These are phyloP conservation scores for Lycophotia porphyrea DNA, from an alignment of 2,888 invertebrate species.

Conservation along the genomic window DNA sequence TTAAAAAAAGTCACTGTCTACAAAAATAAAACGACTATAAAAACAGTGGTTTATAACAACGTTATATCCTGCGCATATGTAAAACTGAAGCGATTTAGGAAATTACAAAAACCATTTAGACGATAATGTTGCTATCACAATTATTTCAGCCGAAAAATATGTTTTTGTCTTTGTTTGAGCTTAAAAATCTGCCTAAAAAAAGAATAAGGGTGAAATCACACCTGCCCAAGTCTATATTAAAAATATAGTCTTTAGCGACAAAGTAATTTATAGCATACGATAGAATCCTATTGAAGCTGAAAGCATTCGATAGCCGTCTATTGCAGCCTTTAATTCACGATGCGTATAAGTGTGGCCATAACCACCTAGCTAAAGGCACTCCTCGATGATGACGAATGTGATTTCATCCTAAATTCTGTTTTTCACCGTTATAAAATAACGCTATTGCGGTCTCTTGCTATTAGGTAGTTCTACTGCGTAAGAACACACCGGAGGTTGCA, in stretches of 20 bases:
- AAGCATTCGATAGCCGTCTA: no score
- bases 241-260: no score
- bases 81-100: slow-evolving; percentile 36
- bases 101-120: slow-evolving; percentile 27
- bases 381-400: neutral
- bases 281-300: neutral
- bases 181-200: slow-evolving; percentile 17
- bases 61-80: slow-evolving; percentile 63
- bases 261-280: no score
- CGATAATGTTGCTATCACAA: slow-evolving; percentile 42
- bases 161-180: neutral
- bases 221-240: no score
- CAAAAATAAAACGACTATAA: slow-evolving; percentile 74
- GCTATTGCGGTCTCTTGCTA: neutral
- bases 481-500: neutral
- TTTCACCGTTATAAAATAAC: neutral
- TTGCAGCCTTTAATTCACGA: neutral
- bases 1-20: slow-evolving; percentile 73
- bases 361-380: no score
- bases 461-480: neutral
- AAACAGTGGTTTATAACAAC: slow-evolving; percentile 67
- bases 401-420: neutral
- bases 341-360: neutral
- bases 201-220: neutral
- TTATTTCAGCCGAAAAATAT: slow-evolving; percentile 24